Percentiles rank a stretch among this genome's conserved stretches.
These are phyloP conservation scores for Hippocampus kuda DNA, from an alignment of 2,797 vertebrate genomes.

Conservation along the genomic window DNA sequence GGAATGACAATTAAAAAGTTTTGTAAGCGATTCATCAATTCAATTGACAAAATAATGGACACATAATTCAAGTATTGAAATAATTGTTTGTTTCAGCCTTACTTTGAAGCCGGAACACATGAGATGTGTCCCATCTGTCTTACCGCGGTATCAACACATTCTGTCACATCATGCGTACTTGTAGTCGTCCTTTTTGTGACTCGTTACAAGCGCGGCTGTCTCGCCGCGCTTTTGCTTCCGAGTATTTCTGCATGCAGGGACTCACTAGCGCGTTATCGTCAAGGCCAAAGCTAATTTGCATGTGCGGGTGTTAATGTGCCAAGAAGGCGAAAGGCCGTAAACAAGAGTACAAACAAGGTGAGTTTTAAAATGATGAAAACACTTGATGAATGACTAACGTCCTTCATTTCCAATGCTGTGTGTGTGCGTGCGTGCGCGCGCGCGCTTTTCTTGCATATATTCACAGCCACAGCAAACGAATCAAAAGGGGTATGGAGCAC, in stretches of 20 bases:
- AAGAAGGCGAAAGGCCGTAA: neutral
- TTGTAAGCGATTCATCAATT: too few species aligned
- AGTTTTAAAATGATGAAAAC: neutral
- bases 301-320: neutral
- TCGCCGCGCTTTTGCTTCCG: neutral
- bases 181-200: neutral
- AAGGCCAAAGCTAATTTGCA: neutral
- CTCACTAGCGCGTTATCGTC: neutral
- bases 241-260: neutral
- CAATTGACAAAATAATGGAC: too few species aligned
- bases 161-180: neutral
- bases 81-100: too few species aligned
- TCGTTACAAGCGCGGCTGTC: neutral
- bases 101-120: too few species aligned
- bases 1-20: too few species aligned
- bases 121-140: neutral
- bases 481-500: neutral
- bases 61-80: too few species aligned
- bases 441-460: neutral
- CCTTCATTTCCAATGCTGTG: neutral
- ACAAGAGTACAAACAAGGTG: constrained; percentile 2
- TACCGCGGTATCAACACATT: neutral
- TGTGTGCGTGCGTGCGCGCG: neutral
- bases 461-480: neutral
- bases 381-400: neutral